Evolutionary conservation across 2,797 vertebrate genomes (phyloP), one percentile per base, ranked within the genome.

Genomic region (Chelon labrosus): DNA sequence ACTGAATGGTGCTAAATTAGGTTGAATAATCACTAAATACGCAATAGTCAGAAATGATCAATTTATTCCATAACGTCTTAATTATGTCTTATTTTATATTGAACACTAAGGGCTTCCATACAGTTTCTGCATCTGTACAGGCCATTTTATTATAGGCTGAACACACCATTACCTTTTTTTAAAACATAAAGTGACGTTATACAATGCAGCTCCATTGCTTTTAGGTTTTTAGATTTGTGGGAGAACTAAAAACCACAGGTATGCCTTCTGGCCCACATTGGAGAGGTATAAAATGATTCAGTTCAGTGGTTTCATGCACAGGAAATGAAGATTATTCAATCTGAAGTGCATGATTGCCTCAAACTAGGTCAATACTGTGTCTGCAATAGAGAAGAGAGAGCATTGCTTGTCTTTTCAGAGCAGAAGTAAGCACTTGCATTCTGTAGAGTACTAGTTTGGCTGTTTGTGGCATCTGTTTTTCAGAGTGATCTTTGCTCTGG

Each of bases 401-500:
- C 22, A 50, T 31, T 31, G 25, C 35, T 16, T 57, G 2, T 51
- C 10, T 52, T 31, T 63, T 60, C 16, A 44, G 60, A 72, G 64
- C 14, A 25, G 9, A 39, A 63, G 31, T 11, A n/a, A 20, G 68
- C 47, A 19, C 38, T 52, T 37, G 17, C n/a, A 25, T 35, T 5
- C 14, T 11, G 38, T 22, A 11, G 39, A 41, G 39, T 41, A 11
- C 2, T 49, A 4, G 46, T 49, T 49, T 49, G 46, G 46, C 46
- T 49, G n/a, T 20, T 49, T 38, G 0, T 1, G 1, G 7, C 22
- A 3, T 59, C 19, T 35, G 0, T 58, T 52, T n/a, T 59, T 22
- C 83, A 98, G 97, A 87, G 93, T 96, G 56, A 97, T 98, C 88
- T 96, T 98, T 58, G 96, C 96, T 42, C 92, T 98, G 78, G 97